phyloP scores from a whole-genome alignment of 2,113 vertebrate genomes.

The Trogon surrucura region DNA sequence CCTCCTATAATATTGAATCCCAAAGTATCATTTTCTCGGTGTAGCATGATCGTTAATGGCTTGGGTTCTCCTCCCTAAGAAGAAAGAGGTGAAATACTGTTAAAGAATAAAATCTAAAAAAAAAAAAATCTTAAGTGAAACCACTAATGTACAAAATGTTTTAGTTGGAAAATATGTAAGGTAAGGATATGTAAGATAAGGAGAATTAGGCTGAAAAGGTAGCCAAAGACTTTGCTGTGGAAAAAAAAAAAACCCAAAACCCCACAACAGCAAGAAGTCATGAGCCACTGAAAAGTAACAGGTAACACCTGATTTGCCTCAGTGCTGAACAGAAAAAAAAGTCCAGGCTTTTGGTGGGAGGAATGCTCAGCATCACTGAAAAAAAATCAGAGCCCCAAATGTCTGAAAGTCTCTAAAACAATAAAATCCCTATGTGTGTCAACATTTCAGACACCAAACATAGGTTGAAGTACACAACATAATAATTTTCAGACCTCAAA shows the following conservation, averaged over 20 bases:
- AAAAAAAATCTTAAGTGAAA: neutral
- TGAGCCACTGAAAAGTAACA: neutral
- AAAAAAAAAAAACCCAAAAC: neutral
- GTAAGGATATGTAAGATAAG: neutral
- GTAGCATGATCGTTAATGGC: conserved; percentile 69
- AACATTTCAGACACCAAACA: neutral
- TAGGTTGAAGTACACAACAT: neutral
- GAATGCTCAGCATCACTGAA: neutral
- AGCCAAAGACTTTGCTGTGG: neutral
- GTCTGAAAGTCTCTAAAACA: neutral
- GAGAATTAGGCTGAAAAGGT: neutral
- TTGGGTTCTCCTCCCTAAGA: conserved; percentile 69
- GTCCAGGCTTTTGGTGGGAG: neutral
- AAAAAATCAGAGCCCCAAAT: neutral
- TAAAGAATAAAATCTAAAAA: neutral
- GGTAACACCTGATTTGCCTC: neutral
- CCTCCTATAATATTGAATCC: conserved; percentile 83
- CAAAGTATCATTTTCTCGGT: conserved; percentile 77
- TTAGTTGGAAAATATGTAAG: neutral
- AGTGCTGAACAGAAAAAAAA: neutral
- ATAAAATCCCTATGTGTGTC: fast-evolving
- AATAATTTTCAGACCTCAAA: neutral
- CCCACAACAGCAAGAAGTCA: neutral
- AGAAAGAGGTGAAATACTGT: neutral
- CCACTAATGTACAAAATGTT: neutral